Base-by-base conservation (phyloP, 2,113 vertebrate species). In the Boulengeromyrus knoepffleri region DNA sequence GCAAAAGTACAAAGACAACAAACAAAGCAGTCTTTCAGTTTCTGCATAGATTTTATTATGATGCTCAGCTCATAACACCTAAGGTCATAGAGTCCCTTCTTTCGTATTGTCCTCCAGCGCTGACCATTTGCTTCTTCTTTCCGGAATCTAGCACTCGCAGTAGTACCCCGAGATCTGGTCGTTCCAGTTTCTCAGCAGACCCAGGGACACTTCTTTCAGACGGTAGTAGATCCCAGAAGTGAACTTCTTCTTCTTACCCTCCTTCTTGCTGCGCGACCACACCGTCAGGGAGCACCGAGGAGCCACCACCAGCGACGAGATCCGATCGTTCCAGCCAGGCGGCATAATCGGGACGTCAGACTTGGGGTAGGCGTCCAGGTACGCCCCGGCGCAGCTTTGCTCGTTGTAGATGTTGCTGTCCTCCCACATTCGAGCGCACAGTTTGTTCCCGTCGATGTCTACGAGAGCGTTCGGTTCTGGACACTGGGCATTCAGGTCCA, bases 271-370 rank as follows among this genome's bases (percentile, higher is more conserved):
- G 0, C 0, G 13, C 0, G 94, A 94, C 97, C 97, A 97, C 80
- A 96, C 96, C 0, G 92, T 94, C 46, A 97, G 91, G 77, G 94
- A 91, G 24, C 95, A 96, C 0, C 7, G 15, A 19, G 66, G 92
- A 5, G 66, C 95, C 91, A 97, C 97, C 91, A 97, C 96, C 7
- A 97, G 36, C 0, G 96, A 96, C 1, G 96, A 97, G 39, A 21
- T 0, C 0, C 7, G n/a, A 83, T 90, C 91, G 0, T 87, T 56
- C 95, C 95, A 97, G 0, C 0, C 0, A 0, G 0, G 0, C 0
- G 96, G 93, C 90, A 97, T 91, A 91, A 89, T 96, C 31, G 96
- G 97, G n/a, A 93, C 13, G 7, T 97, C 96, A 0, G 90, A 1
- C 0, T 0, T 88, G 0, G 94, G 85, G 1, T 3, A 21, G 21